A percentile compares a stretch with the other conserved stretches of the same genome.
Evolutionary conservation across 2,888 invertebrate species (phyloP).

Genomic region (Chouioia cunea): DNA sequence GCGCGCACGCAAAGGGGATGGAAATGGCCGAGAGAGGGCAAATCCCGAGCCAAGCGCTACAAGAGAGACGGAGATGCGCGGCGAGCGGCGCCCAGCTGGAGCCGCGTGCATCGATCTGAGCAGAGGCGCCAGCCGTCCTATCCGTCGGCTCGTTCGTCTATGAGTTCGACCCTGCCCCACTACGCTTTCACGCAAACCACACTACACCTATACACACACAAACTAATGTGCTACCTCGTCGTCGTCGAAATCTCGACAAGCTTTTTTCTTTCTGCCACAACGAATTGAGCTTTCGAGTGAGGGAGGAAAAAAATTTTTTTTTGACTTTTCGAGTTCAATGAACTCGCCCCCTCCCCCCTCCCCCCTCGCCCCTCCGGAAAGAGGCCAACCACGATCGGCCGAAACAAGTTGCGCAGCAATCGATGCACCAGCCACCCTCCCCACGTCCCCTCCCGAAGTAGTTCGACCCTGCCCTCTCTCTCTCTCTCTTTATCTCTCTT

Average conservation of each 20-base stretch:
- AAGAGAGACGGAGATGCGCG: constrained; percentile 65
- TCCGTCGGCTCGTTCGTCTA: constrained; percentile 68
- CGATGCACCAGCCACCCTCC: constrained; percentile 48
- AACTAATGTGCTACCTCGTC: background rate
- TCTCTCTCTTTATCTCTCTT: no score
- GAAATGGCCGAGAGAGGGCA: constrained; percentile 10
- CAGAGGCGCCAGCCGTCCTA: constrained; percentile 68
- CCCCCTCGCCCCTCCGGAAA: no score
- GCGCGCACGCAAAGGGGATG: background rate
- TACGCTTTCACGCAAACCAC: constrained; percentile 49
- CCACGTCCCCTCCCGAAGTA: constrained; percentile 42
- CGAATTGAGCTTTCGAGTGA: background rate
- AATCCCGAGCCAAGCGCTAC: constrained; percentile 51
- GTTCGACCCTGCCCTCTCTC: constrained; percentile 54
- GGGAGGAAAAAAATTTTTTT: constrained; percentile 33
- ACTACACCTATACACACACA: constrained; percentile 10
- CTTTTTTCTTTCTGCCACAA: background rate
- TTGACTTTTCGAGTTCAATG: constrained; percentile 57
- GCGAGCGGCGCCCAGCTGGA: constrained; percentile 69
- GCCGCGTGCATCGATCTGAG: constrained; percentile 69
- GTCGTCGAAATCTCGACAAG: background rate
- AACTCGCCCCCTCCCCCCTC: constrained; percentile 52
- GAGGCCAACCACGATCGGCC: constrained; percentile 53
- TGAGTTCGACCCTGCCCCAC: constrained; percentile 66
- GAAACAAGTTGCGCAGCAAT: constrained; percentile 19